A percentile compares a stretch with the other conserved stretches of the same genome.
Evolutionary conservation across 2,888 invertebrate species (phyloP).

Genomic region (Cerceris rybyensis): DNA sequence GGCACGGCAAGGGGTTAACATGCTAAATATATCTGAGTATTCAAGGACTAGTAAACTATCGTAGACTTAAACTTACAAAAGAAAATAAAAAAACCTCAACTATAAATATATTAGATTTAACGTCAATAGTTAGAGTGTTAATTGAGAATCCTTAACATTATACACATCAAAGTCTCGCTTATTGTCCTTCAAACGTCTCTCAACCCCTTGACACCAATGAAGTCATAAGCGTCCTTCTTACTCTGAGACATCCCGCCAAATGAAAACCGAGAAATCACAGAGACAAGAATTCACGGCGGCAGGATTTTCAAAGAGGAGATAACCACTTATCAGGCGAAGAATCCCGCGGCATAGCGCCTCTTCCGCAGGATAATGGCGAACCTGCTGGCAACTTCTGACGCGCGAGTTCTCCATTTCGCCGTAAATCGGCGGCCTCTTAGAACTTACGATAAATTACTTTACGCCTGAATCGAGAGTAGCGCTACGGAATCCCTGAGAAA

Average conservation of each 20-base stretch:
- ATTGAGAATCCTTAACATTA: too few relatives aligned
- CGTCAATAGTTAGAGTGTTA: too few relatives aligned
- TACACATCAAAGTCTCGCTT: too few relatives aligned
- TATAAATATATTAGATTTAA: too few relatives aligned
- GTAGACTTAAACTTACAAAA: too few relatives aligned
- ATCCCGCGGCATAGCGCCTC: slow-evolving; percentile 28
- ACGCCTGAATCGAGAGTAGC: slow-evolving; percentile 39
- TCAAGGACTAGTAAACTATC: too few relatives aligned
- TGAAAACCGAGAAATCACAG: not conserved
- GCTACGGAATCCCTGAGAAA: slow-evolving; percentile 31
- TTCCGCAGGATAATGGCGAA: slow-evolving; percentile 41
- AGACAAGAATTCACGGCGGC: slow-evolving; percentile 32
- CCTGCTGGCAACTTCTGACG: slow-evolving; percentile 46
- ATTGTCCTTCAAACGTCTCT: too few relatives aligned
- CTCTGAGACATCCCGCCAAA: not conserved
- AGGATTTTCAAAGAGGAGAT: slow-evolving; percentile 47
- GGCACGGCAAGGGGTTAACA: too few relatives aligned
- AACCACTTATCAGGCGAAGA: slow-evolving; percentile 46
- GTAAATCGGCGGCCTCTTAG: slow-evolving; percentile 55
- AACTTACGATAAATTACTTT: slow-evolving; percentile 55
- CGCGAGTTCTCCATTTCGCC: slow-evolving; percentile 36
- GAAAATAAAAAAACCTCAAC: too few relatives aligned
- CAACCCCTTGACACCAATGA: too few relatives aligned
- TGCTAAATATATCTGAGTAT: too few relatives aligned
- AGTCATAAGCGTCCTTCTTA: not conserved